A percentile compares a stretch with the other conserved stretches of the same genome.
phyloP scores from a whole-genome alignment of 2,888 invertebrate species.

The Neocrepidodera transversa region DNA sequence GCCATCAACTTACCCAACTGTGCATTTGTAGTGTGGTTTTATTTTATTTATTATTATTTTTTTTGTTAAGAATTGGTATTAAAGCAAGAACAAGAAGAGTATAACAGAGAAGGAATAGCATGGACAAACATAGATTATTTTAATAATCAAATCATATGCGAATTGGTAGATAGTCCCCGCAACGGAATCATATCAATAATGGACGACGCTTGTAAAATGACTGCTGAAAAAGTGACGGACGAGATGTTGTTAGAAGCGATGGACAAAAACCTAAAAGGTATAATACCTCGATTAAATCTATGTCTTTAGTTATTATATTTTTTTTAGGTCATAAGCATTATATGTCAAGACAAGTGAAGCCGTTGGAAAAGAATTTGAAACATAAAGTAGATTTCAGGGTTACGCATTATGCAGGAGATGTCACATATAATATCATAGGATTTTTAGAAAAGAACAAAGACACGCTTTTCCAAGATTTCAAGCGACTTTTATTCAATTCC shows the following conservation, averaged over 20 bases:
- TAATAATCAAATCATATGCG: slow-evolving; percentile 96
- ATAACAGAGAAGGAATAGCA: slow-evolving; percentile 91
- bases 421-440: slow-evolving; percentile 86
- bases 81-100: slow-evolving; percentile 98
- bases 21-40: too few relatives aligned
- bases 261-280: slow-evolving; percentile 80
- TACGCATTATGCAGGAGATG: slow-evolving; percentile 96
- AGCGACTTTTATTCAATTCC: slow-evolving; percentile 87
- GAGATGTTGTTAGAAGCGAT: slow-evolving; percentile 89
- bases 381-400: slow-evolving; percentile 73
- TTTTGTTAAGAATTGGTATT: slow-evolving; percentile 91
- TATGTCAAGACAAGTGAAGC: slow-evolving; percentile 83
- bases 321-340: slow-evolving; percentile 80
- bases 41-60: too few relatives aligned
- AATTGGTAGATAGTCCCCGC: slow-evolving; percentile 92
- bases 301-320: too few relatives aligned
- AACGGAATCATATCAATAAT: slow-evolving; percentile 89
- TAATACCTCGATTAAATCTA: too few relatives aligned
- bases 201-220: slow-evolving; percentile 93
- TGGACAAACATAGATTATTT: slow-evolving; percentile 97
- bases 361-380: slow-evolving; percentile 78
- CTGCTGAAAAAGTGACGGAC: slow-evolving; percentile 89
- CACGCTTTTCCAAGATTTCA: slow-evolving; percentile 95
- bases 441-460: slow-evolving; percentile 99
- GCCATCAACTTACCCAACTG: too few relatives aligned